phyloP scores from a whole-genome alignment of 2,113 vertebrate genomes.

The Gallinago media region DNA sequence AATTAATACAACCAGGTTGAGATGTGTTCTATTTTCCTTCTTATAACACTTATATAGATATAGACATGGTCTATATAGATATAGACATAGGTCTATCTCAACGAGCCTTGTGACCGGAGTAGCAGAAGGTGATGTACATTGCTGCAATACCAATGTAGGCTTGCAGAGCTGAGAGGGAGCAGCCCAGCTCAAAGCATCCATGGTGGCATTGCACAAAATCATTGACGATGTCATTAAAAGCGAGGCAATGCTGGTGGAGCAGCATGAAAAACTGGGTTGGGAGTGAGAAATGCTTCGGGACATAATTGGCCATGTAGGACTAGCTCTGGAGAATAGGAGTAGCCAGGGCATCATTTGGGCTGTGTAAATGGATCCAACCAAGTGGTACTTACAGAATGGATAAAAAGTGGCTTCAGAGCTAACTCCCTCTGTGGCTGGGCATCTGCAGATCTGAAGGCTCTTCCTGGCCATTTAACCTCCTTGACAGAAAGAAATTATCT shows the following conservation, averaged over 20 bases:
- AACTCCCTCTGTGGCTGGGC: background rate
- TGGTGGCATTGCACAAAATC: background rate
- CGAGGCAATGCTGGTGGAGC: background rate
- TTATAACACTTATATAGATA: background rate
- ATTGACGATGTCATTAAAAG: background rate
- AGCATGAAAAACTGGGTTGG: background rate
- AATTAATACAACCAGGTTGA: background rate
- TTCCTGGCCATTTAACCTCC: background rate
- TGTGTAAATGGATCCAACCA: background rate
- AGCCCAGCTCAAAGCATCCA: background rate
- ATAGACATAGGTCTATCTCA: background rate
- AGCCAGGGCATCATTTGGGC: background rate
- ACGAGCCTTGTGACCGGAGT: rapidly evolving
- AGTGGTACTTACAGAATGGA: background rate
- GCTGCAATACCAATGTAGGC: background rate
- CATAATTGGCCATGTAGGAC: rapidly evolving
- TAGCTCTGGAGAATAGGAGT: rapidly evolving
- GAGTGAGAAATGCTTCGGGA: background rate
- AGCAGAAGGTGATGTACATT: background rate
- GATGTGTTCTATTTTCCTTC: background rate
- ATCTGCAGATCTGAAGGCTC: background rate
- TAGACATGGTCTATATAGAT: too few species aligned
- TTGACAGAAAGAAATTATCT: background rate
- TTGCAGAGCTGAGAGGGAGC: background rate
- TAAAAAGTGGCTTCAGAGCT: background rate